phyloP scores from a whole-genome alignment of 2,113 vertebrate species.

The Cynocephalus volans region DNA sequence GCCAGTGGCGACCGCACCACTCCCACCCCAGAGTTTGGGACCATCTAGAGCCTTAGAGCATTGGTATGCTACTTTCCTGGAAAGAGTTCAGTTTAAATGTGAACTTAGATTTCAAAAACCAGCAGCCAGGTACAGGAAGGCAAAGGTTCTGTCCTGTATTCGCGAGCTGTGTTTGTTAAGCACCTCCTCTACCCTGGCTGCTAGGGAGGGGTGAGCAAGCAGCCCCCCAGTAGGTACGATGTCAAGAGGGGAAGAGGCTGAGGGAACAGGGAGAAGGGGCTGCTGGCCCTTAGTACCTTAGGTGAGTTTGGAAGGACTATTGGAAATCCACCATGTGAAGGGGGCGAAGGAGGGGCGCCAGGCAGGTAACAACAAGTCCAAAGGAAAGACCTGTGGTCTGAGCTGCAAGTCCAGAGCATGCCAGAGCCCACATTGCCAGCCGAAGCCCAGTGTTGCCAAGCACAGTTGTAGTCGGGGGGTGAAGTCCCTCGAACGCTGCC shows the following conservation, averaged over 20 bases:
- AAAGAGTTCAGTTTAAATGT: neutral
- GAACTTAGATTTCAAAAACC: neutral
- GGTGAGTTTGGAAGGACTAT: neutral
- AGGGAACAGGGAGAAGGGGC: neutral
- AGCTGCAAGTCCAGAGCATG: neutral
- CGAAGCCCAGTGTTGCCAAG: neutral
- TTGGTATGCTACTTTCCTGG: neutral
- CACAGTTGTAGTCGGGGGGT: neutral
- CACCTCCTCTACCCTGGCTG: neutral
- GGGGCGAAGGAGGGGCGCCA: fast-evolving
- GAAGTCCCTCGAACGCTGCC: neutral
- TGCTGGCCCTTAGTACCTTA: neutral
- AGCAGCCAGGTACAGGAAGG: too few species aligned
- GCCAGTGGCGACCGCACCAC: neutral
- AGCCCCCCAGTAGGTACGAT: fast-evolving
- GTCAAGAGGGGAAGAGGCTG: too few species aligned
- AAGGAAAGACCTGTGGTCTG: neutral
- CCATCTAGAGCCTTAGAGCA: neutral
- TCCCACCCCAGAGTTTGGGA: neutral
- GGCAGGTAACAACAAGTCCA: neutral
- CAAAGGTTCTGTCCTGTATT: fast-evolving
- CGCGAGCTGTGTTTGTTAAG: fast-evolving
- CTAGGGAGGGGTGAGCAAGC: neutral
- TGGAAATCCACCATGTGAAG: too few species aligned
- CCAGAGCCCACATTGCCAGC: neutral